These are phyloP conservation scores for Callimorpha dominula DNA, from an alignment of 2,888 invertebrate genomes.

Conservation along the genomic window DNA sequence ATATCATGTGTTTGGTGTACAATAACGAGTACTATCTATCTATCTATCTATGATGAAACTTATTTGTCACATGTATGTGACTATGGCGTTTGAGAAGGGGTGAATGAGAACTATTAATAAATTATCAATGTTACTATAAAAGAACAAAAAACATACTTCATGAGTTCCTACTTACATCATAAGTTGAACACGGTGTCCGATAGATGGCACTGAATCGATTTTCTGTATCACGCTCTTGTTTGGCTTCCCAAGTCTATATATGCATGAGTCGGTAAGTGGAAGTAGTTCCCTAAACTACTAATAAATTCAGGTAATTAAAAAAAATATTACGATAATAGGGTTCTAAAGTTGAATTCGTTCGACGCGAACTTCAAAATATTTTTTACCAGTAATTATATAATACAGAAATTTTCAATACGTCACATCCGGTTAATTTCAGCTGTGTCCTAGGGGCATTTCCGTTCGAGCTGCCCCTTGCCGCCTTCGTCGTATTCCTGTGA, in stretches of 20 bases:
- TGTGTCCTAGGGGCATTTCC: slow-evolving; percentile 92
- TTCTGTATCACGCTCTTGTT: background rate
- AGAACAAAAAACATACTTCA: background rate
- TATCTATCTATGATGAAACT: no score
- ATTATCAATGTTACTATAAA: background rate
- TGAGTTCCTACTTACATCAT: background rate
- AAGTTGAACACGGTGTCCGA: background rate
- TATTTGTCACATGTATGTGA: no score
- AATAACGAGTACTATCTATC: no score
- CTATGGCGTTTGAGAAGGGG: no score
- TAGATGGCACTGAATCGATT: background rate
- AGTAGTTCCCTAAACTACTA: no score
- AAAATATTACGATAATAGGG: no score
- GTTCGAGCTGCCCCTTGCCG: slow-evolving; percentile 98
- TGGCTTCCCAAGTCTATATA: background rate
- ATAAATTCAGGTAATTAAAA: no score
- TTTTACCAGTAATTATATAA: background rate
- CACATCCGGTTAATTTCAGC: background rate
- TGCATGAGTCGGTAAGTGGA: background rate
- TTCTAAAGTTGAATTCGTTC: no score
- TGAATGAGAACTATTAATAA: no score
- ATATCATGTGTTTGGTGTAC: no score
- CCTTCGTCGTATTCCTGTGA: slow-evolving; percentile 99
- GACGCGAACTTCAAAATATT: no score
- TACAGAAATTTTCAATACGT: background rate